phyloP scores from a whole-genome alignment of 2,888 invertebrate genomes.

The Thyatira batis region DNA sequence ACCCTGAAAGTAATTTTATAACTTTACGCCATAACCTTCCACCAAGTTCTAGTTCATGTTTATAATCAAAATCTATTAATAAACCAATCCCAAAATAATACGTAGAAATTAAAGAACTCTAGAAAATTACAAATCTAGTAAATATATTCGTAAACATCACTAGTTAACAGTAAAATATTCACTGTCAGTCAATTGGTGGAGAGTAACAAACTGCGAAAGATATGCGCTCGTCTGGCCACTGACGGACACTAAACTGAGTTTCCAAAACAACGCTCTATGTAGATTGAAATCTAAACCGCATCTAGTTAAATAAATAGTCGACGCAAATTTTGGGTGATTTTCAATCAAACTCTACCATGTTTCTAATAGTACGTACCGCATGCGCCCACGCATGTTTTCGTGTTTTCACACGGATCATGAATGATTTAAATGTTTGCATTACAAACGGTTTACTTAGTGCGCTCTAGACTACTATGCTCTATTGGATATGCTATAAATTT shows the following conservation, averaged over 20 bases:
- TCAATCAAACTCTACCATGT: not conserved
- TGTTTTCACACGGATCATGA: conserved; percentile 13
- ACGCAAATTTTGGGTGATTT: not conserved
- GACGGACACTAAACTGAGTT: not conserved
- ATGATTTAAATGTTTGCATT: conserved; percentile 32
- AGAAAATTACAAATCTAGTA: not conserved
- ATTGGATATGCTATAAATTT: not conserved
- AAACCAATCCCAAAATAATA: not conserved
- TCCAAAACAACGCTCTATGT: not conserved
- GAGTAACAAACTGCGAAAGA: not conserved
- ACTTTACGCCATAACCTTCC: no score
- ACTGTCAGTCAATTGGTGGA: not conserved
- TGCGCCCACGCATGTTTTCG: conserved; percentile 30
- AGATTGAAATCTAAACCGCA: conserved; percentile 1
- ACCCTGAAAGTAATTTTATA: no score
- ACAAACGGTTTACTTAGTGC: conserved; percentile 4
- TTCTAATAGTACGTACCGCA: conserved; percentile 13
- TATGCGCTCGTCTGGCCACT: not conserved
- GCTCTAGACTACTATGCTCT: conserved; percentile 2
- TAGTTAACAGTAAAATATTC: not conserved
- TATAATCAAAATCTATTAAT: not conserved
- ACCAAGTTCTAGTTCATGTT: no score
- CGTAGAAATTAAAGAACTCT: not conserved
- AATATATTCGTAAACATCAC: not conserved
- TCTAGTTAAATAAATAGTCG: not conserved